These are phyloP conservation scores for Cynoglossus semilaevis DNA, from an alignment of 2,113 vertebrate genomes.

Conservation along the genomic window DNA sequence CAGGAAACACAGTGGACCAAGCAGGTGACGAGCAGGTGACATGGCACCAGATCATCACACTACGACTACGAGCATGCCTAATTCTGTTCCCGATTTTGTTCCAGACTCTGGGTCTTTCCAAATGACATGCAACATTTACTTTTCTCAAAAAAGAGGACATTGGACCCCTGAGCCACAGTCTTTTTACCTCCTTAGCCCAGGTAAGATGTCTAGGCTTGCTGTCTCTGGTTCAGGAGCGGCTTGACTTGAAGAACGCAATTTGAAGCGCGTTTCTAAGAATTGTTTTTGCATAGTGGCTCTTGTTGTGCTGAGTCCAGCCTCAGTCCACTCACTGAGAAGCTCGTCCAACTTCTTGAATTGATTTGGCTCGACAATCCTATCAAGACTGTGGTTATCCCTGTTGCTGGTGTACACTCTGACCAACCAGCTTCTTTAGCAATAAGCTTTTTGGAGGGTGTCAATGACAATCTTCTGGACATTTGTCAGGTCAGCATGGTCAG, in stretches of 20 bases:
- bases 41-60: not conserved
- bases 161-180: not conserved
- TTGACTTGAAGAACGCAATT: too few species aligned
- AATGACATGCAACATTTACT: constrained; percentile 21
- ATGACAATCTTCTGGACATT: not conserved
- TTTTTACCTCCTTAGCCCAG: not conserved
- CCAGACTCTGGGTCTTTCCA: not conserved
- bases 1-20: not conserved
- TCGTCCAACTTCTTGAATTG: not conserved
- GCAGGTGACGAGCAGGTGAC: too few species aligned
- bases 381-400: not conserved
- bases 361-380: not conserved
- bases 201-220: not conserved
- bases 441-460: not conserved
- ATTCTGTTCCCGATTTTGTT: too few species aligned
- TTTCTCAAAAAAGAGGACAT: constrained; percentile 6
- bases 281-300: not conserved
- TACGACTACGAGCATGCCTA: constrained; percentile 5
- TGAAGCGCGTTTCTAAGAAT: too few species aligned
- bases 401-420: not conserved
- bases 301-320: not conserved
- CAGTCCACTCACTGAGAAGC: not conserved
- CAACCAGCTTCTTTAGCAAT: not conserved
- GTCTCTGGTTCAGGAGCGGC: not conserved
- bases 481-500: not conserved